phyloP scores from a whole-genome alignment of 2,797 vertebrate genomes.

The Stomatorhinus walkeri region DNA sequence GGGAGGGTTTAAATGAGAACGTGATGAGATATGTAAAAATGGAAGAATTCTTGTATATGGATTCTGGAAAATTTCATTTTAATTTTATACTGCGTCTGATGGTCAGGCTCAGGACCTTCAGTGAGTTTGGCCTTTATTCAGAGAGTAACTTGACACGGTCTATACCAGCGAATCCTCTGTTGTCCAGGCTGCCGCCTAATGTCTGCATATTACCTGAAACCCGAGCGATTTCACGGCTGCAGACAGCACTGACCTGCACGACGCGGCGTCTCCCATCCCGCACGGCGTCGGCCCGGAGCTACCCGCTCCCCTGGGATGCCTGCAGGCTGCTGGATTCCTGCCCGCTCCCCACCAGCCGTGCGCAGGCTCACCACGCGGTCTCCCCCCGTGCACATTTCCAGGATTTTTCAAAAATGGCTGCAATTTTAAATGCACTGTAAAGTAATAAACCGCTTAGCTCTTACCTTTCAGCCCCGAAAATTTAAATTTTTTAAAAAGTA shows the following conservation, averaged over 20 bases:
- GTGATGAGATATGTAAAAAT: background rate
- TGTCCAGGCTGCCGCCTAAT: background rate
- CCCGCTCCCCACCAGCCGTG: background rate
- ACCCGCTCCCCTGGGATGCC: background rate
- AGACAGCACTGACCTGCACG: background rate
- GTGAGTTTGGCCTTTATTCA: background rate
- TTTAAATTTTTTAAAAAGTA: conserved; percentile 3
- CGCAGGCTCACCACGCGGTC: background rate
- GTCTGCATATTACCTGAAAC: conserved; percentile 2
- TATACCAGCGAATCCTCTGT: background rate
- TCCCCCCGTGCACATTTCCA: background rate
- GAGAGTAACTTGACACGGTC: background rate
- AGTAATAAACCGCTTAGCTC: background rate
- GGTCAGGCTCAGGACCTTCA: background rate
- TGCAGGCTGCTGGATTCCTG: background rate
- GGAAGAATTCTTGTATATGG: background rate
- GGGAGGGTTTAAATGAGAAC: background rate
- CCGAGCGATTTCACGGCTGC: background rate
- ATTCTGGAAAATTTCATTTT: background rate
- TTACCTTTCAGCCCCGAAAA: background rate
- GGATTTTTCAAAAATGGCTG: background rate
- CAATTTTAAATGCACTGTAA: background rate
- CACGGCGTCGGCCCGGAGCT: background rate
- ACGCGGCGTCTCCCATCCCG: background rate
- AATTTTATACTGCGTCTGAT: background rate